Percentiles rank a stretch among this genome's conserved stretches.
Evolutionary conservation across 53 echinoderm and acorn worm species (phyloP).

Genomic region (Temnopleurus reevesii): DNA sequence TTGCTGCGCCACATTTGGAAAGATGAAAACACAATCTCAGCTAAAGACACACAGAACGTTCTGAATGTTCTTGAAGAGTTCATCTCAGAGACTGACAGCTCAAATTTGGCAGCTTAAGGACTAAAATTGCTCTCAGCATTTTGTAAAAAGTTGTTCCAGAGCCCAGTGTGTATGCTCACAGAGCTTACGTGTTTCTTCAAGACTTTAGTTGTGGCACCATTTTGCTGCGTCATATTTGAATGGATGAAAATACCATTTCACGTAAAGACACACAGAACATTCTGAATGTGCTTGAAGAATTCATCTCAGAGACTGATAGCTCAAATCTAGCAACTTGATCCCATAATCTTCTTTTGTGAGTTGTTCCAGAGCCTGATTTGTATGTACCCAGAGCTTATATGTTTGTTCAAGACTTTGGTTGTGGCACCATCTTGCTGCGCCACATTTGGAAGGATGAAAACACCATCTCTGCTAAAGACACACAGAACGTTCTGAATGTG

Average conservation of each 20-base stretch:
- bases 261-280: too few relatives aligned
- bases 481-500: conserved; percentile 87
- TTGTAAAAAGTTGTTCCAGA: background rate
- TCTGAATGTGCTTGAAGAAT: too few relatives aligned
- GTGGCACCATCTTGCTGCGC: conserved; percentile 82
- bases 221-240: too few relatives aligned
- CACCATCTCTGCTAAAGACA: conserved; percentile 79
- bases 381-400: conserved; percentile 92
- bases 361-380: too few relatives aligned
- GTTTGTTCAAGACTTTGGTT: conserved; percentile 85
- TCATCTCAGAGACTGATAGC: too few relatives aligned
- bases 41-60: conserved; percentile 91
- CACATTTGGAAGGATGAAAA: conserved; percentile 96
- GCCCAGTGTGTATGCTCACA: too few relatives aligned
- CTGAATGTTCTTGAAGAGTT: conserved; percentile 86
- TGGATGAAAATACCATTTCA: too few relatives aligned
- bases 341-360: background rate
- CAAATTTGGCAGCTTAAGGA: conserved; percentile 44
- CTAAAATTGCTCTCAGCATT: too few relatives aligned
- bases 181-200: too few relatives aligned
- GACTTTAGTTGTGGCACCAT: too few relatives aligned
- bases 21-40: conserved; percentile 84
- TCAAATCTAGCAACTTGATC: too few relatives aligned
- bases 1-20: conserved; percentile 90
- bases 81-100: conserved; percentile 76